phyloP scores from a whole-genome alignment of 1,140 invertebrate species.

The Diorhabda elongata region DNA sequence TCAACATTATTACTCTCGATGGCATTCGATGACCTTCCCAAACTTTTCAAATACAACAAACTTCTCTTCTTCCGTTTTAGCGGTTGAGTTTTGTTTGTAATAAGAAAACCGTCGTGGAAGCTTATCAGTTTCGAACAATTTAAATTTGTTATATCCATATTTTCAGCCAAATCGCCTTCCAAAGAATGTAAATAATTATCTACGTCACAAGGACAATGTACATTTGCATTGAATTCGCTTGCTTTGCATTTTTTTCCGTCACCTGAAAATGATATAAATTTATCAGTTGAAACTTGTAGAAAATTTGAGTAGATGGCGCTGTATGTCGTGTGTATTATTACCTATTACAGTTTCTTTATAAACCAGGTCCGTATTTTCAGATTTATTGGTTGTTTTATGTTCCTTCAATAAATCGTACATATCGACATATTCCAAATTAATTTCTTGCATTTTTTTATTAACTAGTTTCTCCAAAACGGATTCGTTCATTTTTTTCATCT shows the following conservation, averaged over 20 bases:
- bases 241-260: conserved; percentile 12
- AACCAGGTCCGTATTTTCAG: background rate
- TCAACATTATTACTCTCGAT: conserved; percentile 19
- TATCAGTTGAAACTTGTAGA: background rate
- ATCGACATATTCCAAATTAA: conserved; percentile 22
- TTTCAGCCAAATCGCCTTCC: background rate
- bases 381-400: background rate
- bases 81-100: conserved; percentile 10
- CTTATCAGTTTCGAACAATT: conserved; percentile 18
- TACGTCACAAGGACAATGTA: conserved; percentile 18
- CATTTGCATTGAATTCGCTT: conserved; percentile 17
- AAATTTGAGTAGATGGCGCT: no score
- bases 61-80: conserved; percentile 14
- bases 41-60: conserved; percentile 17
- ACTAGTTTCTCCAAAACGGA: conserved; percentile 17
- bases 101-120: conserved; percentile 14
- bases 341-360: no score
- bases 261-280: background rate
- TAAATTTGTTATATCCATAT: background rate
- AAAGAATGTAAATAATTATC: conserved; percentile 10
- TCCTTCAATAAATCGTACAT: conserved; percentile 6
- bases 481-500: conserved; percentile 20
- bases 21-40: conserved; percentile 4
- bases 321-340: no score
- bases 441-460: conserved; percentile 9